These are phyloP conservation scores for Pegea sp. DNA, from an alignment of 23 tunicate genomes.

Conservation along the genomic window DNA sequence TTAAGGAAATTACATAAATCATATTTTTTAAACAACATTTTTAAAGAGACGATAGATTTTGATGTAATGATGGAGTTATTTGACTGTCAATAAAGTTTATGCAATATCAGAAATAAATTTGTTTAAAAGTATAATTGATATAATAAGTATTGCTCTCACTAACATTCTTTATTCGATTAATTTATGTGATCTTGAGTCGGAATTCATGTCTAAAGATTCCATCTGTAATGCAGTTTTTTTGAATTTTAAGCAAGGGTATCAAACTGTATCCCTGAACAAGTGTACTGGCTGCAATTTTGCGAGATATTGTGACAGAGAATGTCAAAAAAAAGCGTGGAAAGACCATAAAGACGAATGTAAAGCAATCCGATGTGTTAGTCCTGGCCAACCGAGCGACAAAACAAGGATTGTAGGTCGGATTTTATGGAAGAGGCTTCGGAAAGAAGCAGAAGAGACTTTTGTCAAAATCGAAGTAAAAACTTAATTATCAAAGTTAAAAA, in stretches of 20 bases:
- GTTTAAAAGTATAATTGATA: too few relatives aligned
- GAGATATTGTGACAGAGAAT: constrained; percentile 72
- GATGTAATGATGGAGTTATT: too few relatives aligned
- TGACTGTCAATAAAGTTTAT: too few relatives aligned
- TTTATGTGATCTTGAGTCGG: too few relatives aligned
- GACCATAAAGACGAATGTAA: constrained; percentile 77
- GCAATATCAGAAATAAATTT: too few relatives aligned
- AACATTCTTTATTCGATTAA: too few relatives aligned
- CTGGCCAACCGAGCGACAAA: constrained; percentile 58
- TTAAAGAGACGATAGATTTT: too few relatives aligned
- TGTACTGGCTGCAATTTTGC: constrained; percentile 87
- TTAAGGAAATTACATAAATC: too few relatives aligned
- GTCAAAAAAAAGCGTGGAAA: constrained; percentile 92
- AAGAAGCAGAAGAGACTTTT: background rate
- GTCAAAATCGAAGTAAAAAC: constrained; percentile 31
- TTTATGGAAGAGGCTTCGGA: constrained; percentile 9
- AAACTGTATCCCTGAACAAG: constrained; percentile 19
- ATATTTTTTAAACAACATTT: too few relatives aligned
- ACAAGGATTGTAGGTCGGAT: constrained; percentile 50
- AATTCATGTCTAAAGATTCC: too few relatives aligned
- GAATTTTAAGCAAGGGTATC: constrained; percentile 13
- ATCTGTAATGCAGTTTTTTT: background rate
- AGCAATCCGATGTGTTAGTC: constrained; percentile 48
- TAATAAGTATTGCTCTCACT: too few relatives aligned
- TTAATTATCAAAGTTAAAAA: background rate